Base-by-base conservation (phyloP, 2,888 invertebrate species). In the Tetheella fluctuosa region DNA sequence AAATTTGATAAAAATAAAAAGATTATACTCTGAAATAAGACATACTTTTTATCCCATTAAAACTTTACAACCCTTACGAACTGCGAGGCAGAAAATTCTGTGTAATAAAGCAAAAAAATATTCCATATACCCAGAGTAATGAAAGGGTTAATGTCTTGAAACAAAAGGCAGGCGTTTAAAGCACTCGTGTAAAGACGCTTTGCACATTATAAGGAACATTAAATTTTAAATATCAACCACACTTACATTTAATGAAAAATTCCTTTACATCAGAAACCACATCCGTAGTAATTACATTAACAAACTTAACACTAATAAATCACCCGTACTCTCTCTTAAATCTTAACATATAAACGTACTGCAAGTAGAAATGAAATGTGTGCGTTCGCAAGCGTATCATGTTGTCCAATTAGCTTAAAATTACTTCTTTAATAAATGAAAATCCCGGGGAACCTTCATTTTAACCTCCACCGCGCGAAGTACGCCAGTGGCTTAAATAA, bases 381-480 rank as follows among this genome's bases (percentile, higher is more conserved):
- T 54, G 28, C 17, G 23, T 52, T 39, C 17, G 34, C 23, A 58
- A 58, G 17, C 58, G 67, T 65, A 69, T 69, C 64, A 59, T 69
- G 65, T 65, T 68, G 69, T 73, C 73, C 78, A 82, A 84, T 84
- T 84, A 83, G 72, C 73, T 71, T 74, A 74, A 81, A 83, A 84
- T 86, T 81, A 83, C 84, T 77, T 72, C 74, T 77, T 82, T 78
- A 79, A 80, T 83, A 84, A 84, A 83, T 80, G 75, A 81, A 82
- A 80, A 80, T 79, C 79, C 76, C 69, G 68, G 74, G 67, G 23
- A 70, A 67, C 76, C 77, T 80, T 80, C 79, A 84, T 82, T 82
- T 80, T 77, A 82, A 80, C 77, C 75, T 77, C 65, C 48, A 61
- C 69, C 62, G 68, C 71, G 70, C 67, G 74, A 76, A 77, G 74